Evolutionary conservation across 2,113 vertebrate species (phyloP), one percentile per base, ranked within the genome.

Genomic region (Pterophyllum scalare): DNA sequence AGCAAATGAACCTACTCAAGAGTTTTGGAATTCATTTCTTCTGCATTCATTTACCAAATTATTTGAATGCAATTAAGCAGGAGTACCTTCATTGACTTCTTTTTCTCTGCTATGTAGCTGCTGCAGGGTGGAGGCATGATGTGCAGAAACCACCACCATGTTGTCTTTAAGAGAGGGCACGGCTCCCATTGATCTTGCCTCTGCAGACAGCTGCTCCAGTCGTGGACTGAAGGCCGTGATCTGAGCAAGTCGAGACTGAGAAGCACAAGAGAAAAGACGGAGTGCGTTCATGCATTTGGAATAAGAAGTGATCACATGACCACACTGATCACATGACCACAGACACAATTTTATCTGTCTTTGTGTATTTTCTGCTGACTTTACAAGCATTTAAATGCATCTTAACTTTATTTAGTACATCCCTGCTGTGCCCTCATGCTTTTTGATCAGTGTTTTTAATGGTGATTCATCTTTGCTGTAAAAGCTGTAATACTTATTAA

Each of bases 141-240:
- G 92, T 40, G 90, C 89, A 0, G 94, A 94, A 19, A 97, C 89
- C 77, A 82, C 52, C 35, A 85, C 94, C 1, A 96, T 52, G 76
- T 83, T 94, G 77, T 95, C 96, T 87, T 94, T 95, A 81, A 98
- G 91, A 74, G 96, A 96, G 20, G 89, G 82, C 26, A 96, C 90
- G 17, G 91, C 58, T 28, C 43, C 82, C 17, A 98, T 93, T 2
- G 84, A 87, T 14, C 84, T 89, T 26, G 89, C 96, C 78, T 93
- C 94, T 2, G 83, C 38, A 80, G 92, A 94, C 58, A 96, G 86
- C 15, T 77, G 87, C 84, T 98, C 96, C 33, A 97, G 3, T 31
- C 3, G 85, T 1, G 94, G 94, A 56, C 62, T 87, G n/a, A 97
- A 85, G 59, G 90, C 91, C 9, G 75, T 31, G 38, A 98, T 89